These are phyloP conservation scores for Phymatocera aterrima DNA, from an alignment of 2,888 invertebrate species.

Conservation along the genomic window DNA sequence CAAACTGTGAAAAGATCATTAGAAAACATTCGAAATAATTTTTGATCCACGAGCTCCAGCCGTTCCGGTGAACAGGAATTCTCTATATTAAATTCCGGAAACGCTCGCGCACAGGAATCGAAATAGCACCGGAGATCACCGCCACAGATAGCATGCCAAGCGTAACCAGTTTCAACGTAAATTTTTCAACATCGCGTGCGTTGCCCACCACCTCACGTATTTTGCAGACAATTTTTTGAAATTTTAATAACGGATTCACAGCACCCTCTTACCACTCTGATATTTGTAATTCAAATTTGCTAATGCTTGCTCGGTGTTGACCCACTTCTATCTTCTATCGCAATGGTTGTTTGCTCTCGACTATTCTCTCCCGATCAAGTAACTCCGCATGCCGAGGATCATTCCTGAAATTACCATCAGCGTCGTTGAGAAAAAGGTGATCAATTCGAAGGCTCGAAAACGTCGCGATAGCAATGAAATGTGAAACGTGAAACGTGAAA, in stretches of 20 bases:
- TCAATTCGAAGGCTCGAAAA: background rate
- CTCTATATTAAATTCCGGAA: conserved; percentile 32
- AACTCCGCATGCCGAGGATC: background rate
- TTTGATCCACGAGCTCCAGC: background rate
- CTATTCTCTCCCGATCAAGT: background rate
- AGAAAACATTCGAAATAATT: background rate
- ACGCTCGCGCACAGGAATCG: conserved; percentile 24
- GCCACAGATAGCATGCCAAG: background rate
- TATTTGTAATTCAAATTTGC: conserved; percentile 26
- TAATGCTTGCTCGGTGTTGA: conserved; percentile 34
- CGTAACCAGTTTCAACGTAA: background rate
- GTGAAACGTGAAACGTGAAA: background rate
- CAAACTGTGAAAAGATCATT: background rate
- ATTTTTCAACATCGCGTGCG: conserved; percentile 7
- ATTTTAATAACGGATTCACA: conserved; percentile 15
- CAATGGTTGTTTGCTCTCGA: conserved; percentile 6
- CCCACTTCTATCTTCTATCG: conserved; percentile 35
- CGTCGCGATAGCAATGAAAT: background rate
- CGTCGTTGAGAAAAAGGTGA: background rate
- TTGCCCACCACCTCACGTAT: background rate
- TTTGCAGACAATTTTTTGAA: background rate
- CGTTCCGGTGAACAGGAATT: conserved; percentile 1
- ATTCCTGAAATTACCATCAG: background rate
- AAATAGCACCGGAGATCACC: conserved; percentile 17
- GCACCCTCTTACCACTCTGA: background rate